phyloP scores from a whole-genome alignment of 1,140 invertebrate genomes.

The Achatina immaculata region DNA sequence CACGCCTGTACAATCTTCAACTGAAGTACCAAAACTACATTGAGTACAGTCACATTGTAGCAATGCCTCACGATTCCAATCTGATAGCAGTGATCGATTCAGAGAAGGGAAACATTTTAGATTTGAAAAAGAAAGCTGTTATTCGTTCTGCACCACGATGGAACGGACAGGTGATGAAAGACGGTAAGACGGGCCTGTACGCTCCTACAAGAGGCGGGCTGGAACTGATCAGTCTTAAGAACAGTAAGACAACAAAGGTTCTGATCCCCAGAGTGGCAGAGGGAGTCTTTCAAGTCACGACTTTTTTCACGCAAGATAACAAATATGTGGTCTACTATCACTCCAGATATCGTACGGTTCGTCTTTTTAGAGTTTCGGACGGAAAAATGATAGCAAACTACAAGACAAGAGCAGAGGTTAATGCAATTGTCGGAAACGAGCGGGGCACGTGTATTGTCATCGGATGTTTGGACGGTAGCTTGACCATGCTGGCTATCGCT shows the following conservation, averaged over 20 bases:
- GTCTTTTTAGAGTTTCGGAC: slow-evolving; percentile 90
- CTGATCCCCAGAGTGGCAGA: slow-evolving; percentile 91
- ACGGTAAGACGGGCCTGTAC: slow-evolving; percentile 87
- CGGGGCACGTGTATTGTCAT: slow-evolving; percentile 86
- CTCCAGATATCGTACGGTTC: slow-evolving; percentile 90
- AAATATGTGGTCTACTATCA: slow-evolving; percentile 98
- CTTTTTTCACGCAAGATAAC: slow-evolving; percentile 92
- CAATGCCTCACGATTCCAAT: slow-evolving; percentile 75
- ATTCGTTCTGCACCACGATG: slow-evolving; percentile 73
- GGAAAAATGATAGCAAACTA: slow-evolving; percentile 93
- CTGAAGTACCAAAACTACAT: slow-evolving; percentile 68
- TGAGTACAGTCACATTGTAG: slow-evolving; percentile 67
- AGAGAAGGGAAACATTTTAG: slow-evolving; percentile 84
- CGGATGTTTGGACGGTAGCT: slow-evolving; percentile 92
- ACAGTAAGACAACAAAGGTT: slow-evolving; percentile 84
- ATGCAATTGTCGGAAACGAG: slow-evolving; percentile 84
- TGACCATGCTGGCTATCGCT: slow-evolving; percentile 90
- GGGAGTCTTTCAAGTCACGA: slow-evolving; percentile 95
- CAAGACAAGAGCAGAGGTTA: slow-evolving; percentile 90
- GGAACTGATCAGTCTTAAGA: slow-evolving; percentile 75
- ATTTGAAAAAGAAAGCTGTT: slow-evolving; percentile 73
- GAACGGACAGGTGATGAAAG: slow-evolving; percentile 73
- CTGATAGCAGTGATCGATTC: slow-evolving; percentile 89
- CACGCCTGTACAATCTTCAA: slow-evolving; percentile 80
- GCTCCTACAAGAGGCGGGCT: slow-evolving; percentile 92